Evolutionary conservation across 2,113 vertebrate species (phyloP), one percentile per base, ranked within the genome.

Genomic region (Hoplias malabaricus): DNA sequence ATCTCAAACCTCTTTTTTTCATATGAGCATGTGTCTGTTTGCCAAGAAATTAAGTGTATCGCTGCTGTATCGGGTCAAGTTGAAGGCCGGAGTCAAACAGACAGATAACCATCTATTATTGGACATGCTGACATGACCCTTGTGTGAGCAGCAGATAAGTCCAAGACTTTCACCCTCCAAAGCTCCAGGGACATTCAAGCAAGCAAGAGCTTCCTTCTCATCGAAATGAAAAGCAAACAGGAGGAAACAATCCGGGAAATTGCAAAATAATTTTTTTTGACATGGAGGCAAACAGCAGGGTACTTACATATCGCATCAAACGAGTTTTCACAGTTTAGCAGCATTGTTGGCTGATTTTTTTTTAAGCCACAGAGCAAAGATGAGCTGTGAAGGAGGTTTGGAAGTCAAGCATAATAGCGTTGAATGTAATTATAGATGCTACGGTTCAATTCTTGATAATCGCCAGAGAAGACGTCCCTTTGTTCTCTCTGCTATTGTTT

Each of bases 361-460:
- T 75, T n/a, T 25, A 54, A 38, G 33, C 25, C 68, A 54, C 31
- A 19, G 27, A 29, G 50, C 27, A 50, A 42, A 69, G 67, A 69
- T n/a, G 48, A 43, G 29, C 67, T 77, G 66, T 63, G 56, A 71
- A 69, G 66, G 54, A 63, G 56, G 63, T 36, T 69, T 77, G 53
- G 57, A 43, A 78, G 75, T 78, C 31, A 27, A 48, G 67, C 40
- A 61, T 38, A 61, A 61, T 48, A 62, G 19, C 19, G 29, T 7
- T n/a, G 56, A 21, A 56, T 77, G 42, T 81, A 76, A 74, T 73
- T 73, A 74, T 73, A 62, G 59, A 77, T 70, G 65, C 38, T 79
- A 78, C 67, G 82, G 88, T 89, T 87, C 80, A 85, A 80, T 77
- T 68, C 69, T 57, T 75, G 75, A 56, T 88, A 86, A 88, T 84